phyloP scores from a whole-genome alignment of 2,888 invertebrate genomes.

The Drosophila kuntzei region DNA sequence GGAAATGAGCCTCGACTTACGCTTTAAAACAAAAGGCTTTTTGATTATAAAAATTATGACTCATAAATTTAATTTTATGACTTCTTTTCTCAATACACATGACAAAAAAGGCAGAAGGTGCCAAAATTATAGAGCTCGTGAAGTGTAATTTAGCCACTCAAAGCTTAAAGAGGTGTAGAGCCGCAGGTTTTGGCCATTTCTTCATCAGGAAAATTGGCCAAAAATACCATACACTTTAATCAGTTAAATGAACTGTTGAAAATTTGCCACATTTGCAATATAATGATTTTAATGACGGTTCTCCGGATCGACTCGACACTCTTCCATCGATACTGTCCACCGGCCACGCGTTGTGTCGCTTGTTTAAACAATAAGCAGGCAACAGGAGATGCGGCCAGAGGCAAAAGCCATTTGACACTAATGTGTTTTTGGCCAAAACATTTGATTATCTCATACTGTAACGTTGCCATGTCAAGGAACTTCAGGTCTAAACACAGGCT shows the following conservation, averaged over 20 bases:
- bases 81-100: conserved; percentile 40
- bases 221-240: conserved; percentile 66
- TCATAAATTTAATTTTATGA: conserved; percentile 81
- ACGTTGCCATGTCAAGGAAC: conserved; percentile 60
- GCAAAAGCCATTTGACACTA: conserved; percentile 64
- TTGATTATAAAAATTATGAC: conserved; percentile 74
- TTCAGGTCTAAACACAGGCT: conserved; percentile 36
- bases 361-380: conserved; percentile 71
- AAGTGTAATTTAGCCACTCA: conserved; percentile 64
- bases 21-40: conserved; percentile 42
- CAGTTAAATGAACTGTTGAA: conserved; percentile 82
- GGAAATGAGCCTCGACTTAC: conserved; percentile 35
- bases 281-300: conserved; percentile 64
- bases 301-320: background rate
- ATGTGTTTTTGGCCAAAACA: conserved; percentile 67
- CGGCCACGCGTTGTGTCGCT: conserved; percentile 63
- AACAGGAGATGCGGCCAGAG: conserved; percentile 6
- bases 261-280: conserved; percentile 74
- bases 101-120: conserved; percentile 56
- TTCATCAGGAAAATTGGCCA: conserved; percentile 62
- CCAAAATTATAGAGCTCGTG: conserved; percentile 54
- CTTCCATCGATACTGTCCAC: conserved; percentile 14
- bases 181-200: conserved; percentile 42
- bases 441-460: conserved; percentile 60
- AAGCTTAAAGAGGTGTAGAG: conserved; percentile 49